Percentiles rank a stretch among this genome's conserved stretches.
These are phyloP conservation scores for Leptarthrus brevirostris DNA, from an alignment of 2,888 invertebrate species.

Conservation along the genomic window DNA sequence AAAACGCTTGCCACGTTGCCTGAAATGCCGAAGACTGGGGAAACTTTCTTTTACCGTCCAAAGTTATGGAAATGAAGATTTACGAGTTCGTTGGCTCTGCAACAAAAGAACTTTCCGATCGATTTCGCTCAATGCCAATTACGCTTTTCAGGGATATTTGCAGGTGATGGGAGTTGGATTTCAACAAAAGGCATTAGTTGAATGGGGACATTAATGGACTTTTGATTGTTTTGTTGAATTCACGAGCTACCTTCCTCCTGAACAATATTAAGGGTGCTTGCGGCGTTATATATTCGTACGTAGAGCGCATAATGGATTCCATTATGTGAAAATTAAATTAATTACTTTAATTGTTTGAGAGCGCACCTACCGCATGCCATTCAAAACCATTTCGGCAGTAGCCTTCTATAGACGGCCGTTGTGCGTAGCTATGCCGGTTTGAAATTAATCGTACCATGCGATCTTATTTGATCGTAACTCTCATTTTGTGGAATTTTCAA, in stretches of 20 bases:
- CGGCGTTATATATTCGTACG: constrained; percentile 23
- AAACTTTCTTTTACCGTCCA: constrained; percentile 47
- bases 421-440: not conserved
- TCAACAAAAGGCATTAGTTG: constrained; percentile 43
- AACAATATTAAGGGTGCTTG: constrained; percentile 2
- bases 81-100: constrained; percentile 49
- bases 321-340: constrained; percentile 45
- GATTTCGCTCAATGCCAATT: constrained; percentile 48
- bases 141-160: constrained; percentile 42
- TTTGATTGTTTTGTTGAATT: constrained; percentile 46
- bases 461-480: too few species aligned
- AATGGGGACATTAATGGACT: constrained; percentile 47
- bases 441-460: constrained; percentile 9
- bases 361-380: constrained; percentile 15
- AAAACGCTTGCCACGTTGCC: constrained; percentile 37
- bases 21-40: constrained; percentile 26
- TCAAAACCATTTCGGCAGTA: too few species aligned
- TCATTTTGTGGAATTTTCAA: too few species aligned
- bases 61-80: constrained; percentile 53
- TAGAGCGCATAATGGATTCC: constrained; percentile 29
- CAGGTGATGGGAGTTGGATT: constrained; percentile 45
- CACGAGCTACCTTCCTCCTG: not conserved
- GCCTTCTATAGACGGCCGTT: not conserved
- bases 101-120: constrained; percentile 47
- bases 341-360: constrained; percentile 41